These are phyloP conservation scores for Drosophila tropicalis DNA, from an alignment of 1,140 invertebrate species.

Conservation along the genomic window DNA sequence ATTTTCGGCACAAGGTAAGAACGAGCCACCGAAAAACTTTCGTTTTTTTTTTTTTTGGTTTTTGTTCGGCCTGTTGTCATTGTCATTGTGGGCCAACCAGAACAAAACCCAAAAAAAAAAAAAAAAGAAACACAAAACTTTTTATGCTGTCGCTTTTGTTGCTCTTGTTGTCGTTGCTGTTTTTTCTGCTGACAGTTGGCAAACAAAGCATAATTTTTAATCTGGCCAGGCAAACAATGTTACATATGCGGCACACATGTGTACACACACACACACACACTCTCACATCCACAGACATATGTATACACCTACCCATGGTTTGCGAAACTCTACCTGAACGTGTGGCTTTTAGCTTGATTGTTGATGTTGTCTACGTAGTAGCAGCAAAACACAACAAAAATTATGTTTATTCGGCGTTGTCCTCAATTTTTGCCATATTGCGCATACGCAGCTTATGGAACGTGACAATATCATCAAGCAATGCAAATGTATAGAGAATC, in stretches of 20 bases:
- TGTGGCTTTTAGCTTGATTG: constrained; percentile 76
- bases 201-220: constrained; percentile 82
- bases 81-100: constrained; percentile 59
- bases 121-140: constrained; percentile 32
- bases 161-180: constrained; percentile 24
- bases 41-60: constrained; percentile 24
- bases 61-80: constrained; percentile 78
- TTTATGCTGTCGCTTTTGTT: constrained; percentile 41
- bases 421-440: constrained; percentile 57
- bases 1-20: constrained; percentile 71
- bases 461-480: constrained; percentile 76
- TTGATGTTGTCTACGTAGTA: constrained; percentile 48
- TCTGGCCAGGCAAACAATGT: constrained; percentile 77
- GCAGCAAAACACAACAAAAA: constrained; percentile 46
- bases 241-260: constrained; percentile 63
- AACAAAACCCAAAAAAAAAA: constrained; percentile 30
- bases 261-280: constrained; percentile 25
- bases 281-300: constrained; percentile 1
- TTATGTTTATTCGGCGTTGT: constrained; percentile 74
- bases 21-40: constrained; percentile 41
- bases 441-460: constrained; percentile 60
- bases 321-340: constrained; percentile 49
- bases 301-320: constrained; percentile 4
- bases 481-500: constrained; percentile 8
- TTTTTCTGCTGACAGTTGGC: constrained; percentile 80